Base-by-base conservation (phyloP, 1,140 invertebrate species). In the Pseudomyrmex concolor region DNA sequence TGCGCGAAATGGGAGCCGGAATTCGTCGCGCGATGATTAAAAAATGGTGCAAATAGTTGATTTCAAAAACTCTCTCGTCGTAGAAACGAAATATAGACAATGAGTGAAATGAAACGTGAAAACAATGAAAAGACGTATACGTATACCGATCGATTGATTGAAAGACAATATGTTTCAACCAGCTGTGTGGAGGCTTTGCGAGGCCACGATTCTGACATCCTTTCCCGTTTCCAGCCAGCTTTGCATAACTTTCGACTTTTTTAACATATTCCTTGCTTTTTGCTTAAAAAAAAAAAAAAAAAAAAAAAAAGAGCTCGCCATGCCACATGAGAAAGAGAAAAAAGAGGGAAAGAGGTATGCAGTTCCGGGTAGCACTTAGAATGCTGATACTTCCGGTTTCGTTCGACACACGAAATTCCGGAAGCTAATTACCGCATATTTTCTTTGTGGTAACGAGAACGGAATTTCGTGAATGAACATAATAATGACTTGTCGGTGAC, bases 361-460 rank as follows among this genome's bases (percentile, higher is more conserved):
- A 94, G 94, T 89, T 92, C 93, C 90, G 93, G 91, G 92, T 94
- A 92, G 92, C 92, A 94, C 93, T 94, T 94, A 93, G 93, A 91
- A 94, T 92, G 91, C 87, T 86, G 92, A 91, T 89, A 90, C 86
- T 89, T 83, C 85, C 90, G 89, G 89, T 93, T 92, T n/a, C 2
- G 54, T n/a, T 48, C n/a, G 19, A 5, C n/a, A 48, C 55, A 50
- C 84, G 84, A 88, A 90, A 73, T 86, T 88, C 85, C 82, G 72
- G 62, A 76, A 66, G 5, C 8, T 55, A 2, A 3, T 62, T 59
- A 9, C n/a, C 64, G n/a, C 50, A 1, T 2, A 1, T 2, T 13
- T 15, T 25, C 5, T 9, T 54, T 25, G 12, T 7, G 48, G 15
- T 9, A 9, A 57, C 13, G 83, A 34, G 45, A 51, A 55, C 77